These are phyloP conservation scores for Bugula neritina DNA, from an alignment of 2,888 invertebrate species.

Conservation along the genomic window DNA sequence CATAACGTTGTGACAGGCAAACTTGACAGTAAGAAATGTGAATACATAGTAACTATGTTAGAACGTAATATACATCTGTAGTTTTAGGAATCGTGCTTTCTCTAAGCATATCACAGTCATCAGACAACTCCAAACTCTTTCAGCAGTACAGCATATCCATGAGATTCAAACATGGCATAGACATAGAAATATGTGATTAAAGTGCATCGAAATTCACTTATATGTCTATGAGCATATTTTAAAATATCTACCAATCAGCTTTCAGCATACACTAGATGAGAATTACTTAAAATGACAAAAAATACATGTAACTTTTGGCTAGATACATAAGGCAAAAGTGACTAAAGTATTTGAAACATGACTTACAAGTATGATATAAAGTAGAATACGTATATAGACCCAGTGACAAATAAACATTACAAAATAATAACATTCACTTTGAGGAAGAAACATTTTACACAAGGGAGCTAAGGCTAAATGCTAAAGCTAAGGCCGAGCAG, in stretches of 20 bases:
- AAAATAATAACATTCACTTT: background rate
- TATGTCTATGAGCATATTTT: background rate
- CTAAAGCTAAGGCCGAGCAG: too few species aligned
- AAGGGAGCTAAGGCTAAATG: too few species aligned
- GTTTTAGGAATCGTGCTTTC: too few species aligned
- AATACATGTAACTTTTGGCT: too few species aligned
- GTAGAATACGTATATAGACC: background rate
- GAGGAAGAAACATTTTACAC: background rate
- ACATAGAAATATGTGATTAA: background rate
- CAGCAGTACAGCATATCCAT: conserved; percentile 22
- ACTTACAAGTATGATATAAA: background rate
- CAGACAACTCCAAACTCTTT: background rate
- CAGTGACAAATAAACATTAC: background rate
- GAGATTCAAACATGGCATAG: conserved; percentile 22
- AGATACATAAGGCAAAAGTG: too few species aligned
- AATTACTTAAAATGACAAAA: background rate
- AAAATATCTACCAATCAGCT: background rate
- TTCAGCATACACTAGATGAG: background rate
- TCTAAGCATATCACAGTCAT: too few species aligned
- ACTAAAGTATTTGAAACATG: too few species aligned
- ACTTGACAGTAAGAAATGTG: too few species aligned
- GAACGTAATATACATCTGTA: too few species aligned
- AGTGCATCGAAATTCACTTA: background rate
- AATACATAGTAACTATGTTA: too few species aligned
- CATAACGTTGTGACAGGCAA: too few species aligned